phyloP scores from a whole-genome alignment of 2,113 vertebrate species.

The Gadus macrocephalus region DNA sequence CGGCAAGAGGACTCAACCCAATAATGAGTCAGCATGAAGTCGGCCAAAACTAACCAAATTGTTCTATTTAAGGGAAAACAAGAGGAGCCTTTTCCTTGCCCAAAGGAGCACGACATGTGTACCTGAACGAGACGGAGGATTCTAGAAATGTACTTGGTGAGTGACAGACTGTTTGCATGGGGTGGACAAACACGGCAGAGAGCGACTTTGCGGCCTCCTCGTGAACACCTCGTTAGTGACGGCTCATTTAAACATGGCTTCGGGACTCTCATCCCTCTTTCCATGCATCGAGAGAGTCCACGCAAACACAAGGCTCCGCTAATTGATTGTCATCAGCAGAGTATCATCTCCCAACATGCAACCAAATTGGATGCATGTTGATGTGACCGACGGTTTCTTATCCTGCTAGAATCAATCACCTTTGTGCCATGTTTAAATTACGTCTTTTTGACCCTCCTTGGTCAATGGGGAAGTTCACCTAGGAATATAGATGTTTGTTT shows the following conservation, averaged over 20 bases:
- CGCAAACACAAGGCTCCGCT: neutral
- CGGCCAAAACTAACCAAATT: slow-evolving; percentile 65
- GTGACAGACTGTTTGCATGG: slow-evolving; percentile 68
- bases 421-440: too few relatives aligned
- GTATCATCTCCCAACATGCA: too few relatives aligned
- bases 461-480: too few relatives aligned
- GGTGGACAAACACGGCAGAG: slow-evolving; percentile 69
- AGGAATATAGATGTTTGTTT: neutral
- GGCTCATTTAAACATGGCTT: slow-evolving; percentile 40
- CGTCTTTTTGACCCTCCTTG: too few relatives aligned
- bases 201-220: slow-evolving; percentile 43
- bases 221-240: neutral
- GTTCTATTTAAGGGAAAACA: slow-evolving; percentile 82
- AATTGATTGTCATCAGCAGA: too few relatives aligned
- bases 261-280: slow-evolving; percentile 30
- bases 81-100: slow-evolving; percentile 85
- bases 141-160: slow-evolving; percentile 85
- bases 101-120: slow-evolving; percentile 86
- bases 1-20: too few relatives aligned
- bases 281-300: neutral
- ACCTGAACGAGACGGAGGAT: slow-evolving; percentile 83
- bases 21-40: slow-evolving; percentile 9
- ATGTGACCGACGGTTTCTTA: neutral
- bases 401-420: too few relatives aligned
- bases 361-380: too few relatives aligned